phyloP scores from a whole-genome alignment of 2,113 vertebrate species.

The Brachypodius melanocephalos region DNA sequence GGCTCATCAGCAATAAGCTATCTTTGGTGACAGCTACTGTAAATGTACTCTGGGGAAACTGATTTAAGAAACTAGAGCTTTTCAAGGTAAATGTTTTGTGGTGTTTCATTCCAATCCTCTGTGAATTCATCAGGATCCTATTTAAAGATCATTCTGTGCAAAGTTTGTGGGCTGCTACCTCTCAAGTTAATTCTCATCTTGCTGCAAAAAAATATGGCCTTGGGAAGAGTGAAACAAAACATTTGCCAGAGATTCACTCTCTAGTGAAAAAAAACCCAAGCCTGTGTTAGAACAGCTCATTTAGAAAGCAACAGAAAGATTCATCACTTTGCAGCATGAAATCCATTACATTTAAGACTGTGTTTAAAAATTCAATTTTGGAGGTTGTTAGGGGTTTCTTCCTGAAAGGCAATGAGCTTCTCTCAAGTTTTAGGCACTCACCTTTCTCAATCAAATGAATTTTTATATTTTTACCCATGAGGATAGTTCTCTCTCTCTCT shows the following conservation, averaged over 20 bases:
- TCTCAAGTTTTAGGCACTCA: not conserved
- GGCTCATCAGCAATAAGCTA: conserved; percentile 30
- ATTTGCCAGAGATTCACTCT: not conserved
- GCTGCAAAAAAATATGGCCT: not conserved
- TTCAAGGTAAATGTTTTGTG: conserved; percentile 33
- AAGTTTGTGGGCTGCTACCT: not conserved
- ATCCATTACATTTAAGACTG: not conserved
- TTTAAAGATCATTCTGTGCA: conserved; percentile 21
- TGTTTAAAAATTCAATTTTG: not conserved
- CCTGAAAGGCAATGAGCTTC: not conserved
- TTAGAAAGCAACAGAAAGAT: not conserved
- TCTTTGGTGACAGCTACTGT: conserved; percentile 53
- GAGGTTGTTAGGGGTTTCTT: not conserved
- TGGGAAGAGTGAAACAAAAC: not conserved
- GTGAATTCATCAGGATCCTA: not conserved
- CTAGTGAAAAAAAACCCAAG: not conserved
- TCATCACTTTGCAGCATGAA: not conserved
- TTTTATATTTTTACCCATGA: not conserved
- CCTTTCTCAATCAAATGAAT: not conserved
- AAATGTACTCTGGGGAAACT: not conserved
- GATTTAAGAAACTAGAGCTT: conserved; percentile 16
- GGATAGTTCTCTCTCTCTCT: not conserved
- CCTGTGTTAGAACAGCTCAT: not conserved
- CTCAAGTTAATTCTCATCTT: not conserved
- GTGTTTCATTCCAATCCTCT: not conserved